Evolutionary conservation across 2,797 vertebrate genomes (phyloP).

Genomic region (Pithecia hirsuta): DNA sequence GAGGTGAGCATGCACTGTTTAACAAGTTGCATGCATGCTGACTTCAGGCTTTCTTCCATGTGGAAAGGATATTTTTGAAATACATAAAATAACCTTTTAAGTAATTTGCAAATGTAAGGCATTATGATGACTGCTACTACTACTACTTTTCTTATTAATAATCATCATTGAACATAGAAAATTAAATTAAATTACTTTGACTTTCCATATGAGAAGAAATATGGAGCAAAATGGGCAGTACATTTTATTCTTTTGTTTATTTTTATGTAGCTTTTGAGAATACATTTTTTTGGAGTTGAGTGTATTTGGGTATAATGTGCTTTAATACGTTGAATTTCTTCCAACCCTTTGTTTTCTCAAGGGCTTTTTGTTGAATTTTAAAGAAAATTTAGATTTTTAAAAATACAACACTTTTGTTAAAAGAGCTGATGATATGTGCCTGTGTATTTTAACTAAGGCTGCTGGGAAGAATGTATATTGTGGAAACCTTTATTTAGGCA

Average conservation of each 20-base stretch:
- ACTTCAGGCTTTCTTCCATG: too few species aligned
- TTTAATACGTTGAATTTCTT: background rate
- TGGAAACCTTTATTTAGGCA: background rate
- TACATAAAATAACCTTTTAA: background rate
- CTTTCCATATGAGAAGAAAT: background rate
- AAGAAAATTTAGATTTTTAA: too few species aligned
- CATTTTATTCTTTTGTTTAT: background rate
- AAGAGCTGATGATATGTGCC: background rate
- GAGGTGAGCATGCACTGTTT: too few species aligned
- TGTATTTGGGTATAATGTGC: background rate
- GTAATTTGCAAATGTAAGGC: background rate
- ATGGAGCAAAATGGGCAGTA: background rate
- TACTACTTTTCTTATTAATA: background rate
- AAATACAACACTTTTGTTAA: background rate
- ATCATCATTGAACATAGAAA: background rate
- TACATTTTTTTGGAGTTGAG: background rate
- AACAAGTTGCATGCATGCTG: too few species aligned
- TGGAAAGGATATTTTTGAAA: background rate
- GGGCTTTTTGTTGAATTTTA: background rate
- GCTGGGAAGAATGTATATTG: background rate
- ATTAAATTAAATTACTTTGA: background rate
- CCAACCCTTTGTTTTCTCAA: background rate
- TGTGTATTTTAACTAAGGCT: background rate
- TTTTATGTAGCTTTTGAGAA: background rate
- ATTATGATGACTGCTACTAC: background rate